Percentiles rank a stretch among this genome's conserved stretches.
phyloP scores from a whole-genome alignment of 2,888 invertebrate species.

The Anoplius nigerrimus region DNA sequence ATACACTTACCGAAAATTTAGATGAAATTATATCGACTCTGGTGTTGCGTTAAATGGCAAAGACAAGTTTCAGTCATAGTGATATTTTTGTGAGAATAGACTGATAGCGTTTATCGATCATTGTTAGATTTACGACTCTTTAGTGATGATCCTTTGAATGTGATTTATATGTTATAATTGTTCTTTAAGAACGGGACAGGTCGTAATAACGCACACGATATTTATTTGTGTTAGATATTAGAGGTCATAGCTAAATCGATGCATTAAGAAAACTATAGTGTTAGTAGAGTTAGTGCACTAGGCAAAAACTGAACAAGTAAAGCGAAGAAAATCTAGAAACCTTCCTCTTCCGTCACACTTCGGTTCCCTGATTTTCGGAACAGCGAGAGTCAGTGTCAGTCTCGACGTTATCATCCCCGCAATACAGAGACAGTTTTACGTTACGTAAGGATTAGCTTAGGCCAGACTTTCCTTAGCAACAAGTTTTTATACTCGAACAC shows the following conservation, averaged over 20 bases:
- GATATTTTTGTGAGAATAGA: conserved; percentile 66
- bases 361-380: too few relatives aligned
- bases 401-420: too few relatives aligned
- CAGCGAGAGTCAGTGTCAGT: too few relatives aligned
- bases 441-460: too few relatives aligned
- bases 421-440: too few relatives aligned
- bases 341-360: too few relatives aligned
- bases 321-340: neutral
- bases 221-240: conserved; percentile 64
- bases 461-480: too few relatives aligned
- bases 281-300: conserved; percentile 52
- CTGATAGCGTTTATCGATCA: conserved; percentile 62
- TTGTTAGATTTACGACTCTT: conserved; percentile 50
- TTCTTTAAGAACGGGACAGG: conserved; percentile 35
- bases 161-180: conserved; percentile 54
- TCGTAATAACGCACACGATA: conserved; percentile 55
- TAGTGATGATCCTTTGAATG: conserved; percentile 49
- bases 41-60: conserved; percentile 22
- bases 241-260: conserved; percentile 52
- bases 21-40: conserved; percentile 26
- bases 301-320: conserved; percentile 21
- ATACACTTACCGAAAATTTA: neutral
- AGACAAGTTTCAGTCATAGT: conserved; percentile 55
- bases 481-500: too few relatives aligned
- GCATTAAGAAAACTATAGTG: conserved; percentile 57